Percentiles rank a stretch among this genome's conserved stretches.
These are phyloP conservation scores for Cichladusa arquata DNA, from an alignment of 2,113 vertebrate species.

Conservation along the genomic window DNA sequence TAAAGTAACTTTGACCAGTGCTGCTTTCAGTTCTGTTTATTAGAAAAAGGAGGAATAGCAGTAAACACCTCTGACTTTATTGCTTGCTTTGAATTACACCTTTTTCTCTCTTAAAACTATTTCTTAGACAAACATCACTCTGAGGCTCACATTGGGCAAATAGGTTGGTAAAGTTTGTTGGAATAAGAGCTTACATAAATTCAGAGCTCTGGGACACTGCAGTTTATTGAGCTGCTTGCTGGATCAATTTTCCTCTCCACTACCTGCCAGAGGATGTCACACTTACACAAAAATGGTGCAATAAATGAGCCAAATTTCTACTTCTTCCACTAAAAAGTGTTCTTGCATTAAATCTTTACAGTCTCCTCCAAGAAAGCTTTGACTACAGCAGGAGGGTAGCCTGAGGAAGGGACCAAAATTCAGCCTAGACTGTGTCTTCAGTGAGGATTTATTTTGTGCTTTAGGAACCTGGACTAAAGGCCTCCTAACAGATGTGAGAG, in stretches of 20 bases:
- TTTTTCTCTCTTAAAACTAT: not conserved
- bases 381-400: not conserved
- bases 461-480: not conserved
- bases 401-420: not conserved
- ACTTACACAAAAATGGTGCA: not conserved
- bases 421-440: not conserved
- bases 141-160: not conserved
- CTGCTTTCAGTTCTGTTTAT: not conserved
- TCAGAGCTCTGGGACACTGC: not conserved
- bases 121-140: not conserved
- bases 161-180: not conserved
- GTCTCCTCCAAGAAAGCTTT: not conserved
- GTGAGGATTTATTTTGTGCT: not conserved
- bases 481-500: not conserved
- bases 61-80: not conserved
- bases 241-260: not conserved
- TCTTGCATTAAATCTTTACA: not conserved
- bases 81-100: not conserved
- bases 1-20: not conserved
- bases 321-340: not conserved
- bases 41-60: not conserved
- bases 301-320: not conserved
- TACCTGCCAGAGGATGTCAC: slow-evolving; percentile 11
- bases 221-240: not conserved
- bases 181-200: not conserved